Evolutionary conservation across 2,797 vertebrate genomes (phyloP), one percentile per base, ranked within the genome.

Genomic region (Hapalemur alaotrensis): DNA sequence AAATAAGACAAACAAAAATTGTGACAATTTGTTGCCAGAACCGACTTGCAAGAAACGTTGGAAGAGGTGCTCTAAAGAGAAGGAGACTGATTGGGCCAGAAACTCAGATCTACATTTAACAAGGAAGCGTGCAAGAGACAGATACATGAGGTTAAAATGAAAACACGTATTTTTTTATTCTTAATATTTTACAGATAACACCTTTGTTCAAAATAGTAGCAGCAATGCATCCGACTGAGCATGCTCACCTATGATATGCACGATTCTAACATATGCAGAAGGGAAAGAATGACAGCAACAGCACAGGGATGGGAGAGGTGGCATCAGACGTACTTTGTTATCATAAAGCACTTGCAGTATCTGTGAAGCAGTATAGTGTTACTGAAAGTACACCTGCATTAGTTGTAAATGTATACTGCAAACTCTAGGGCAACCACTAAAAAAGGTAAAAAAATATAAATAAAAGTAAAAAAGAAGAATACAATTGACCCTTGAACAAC

Each of bases 171-270:
- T 67, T 32, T 67, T 67, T 80, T 57, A 28, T 43, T 72, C n/a
- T 43, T 57, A 76, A 46, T 1, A 69, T n/a, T 76, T 52, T 41
- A 63, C 57, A 75, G 69, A 38, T 30, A 41, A 54, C 35, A 65
- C 15, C 23, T 32, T 20, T 52, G 59, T 65, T 65, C 63, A 65
- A 52, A 41, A 38, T 30, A 57, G 23, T 3, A 41, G 25, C 63
- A 81, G 57, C 89, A 52, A 32, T 4, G 13, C 18, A 50, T 48
- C 23, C 35, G 22, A 41, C 38, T 7, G 61, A 2, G 1, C 30
- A 22, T 0, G 25, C n/a, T 7, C n/a, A 32, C 4, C 3, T 13
- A 2, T 14, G 35, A 48, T 5, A 4, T 14, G 10, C 20, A 46
- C 7, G 46, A 18, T 30, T 35, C 11, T 3, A 48, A 57, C 69